Evolutionary conservation across 2,113 vertebrate genomes (phyloP).

Genomic region (Siniperca chuatsi): DNA sequence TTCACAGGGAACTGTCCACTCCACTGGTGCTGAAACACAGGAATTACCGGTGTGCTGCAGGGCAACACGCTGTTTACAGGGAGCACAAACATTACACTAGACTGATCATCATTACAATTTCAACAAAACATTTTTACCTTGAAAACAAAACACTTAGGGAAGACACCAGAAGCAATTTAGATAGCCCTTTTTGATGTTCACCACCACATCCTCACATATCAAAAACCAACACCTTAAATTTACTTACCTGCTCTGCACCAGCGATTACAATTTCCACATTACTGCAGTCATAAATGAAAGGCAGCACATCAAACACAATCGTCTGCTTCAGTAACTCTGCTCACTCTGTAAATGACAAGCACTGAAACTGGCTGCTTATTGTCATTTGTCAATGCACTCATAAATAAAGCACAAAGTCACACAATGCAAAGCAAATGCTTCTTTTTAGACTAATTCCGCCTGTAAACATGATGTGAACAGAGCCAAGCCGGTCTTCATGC

Average conservation of each 20-base stretch:
- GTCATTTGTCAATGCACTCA: slow-evolving; percentile 30
- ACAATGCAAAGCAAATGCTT: slow-evolving; percentile 37
- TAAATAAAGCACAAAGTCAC: slow-evolving; percentile 31
- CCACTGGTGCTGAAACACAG: slow-evolving; percentile 58
- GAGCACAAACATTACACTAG: slow-evolving; percentile 32
- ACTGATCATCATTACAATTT: slow-evolving; percentile 45
- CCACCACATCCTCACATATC: slow-evolving; percentile 28
- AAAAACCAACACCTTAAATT: slow-evolving; percentile 26
- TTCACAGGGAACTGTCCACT: slow-evolving; percentile 49
- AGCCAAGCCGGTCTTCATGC: slow-evolving; percentile 33
- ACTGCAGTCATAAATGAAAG: slow-evolving; percentile 45
- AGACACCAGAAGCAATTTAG: slow-evolving; percentile 36
- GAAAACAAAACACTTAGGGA: slow-evolving; percentile 59
- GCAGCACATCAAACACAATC: slow-evolving; percentile 50
- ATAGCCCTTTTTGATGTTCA: slow-evolving; percentile 24
- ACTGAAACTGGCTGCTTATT: slow-evolving; percentile 17
- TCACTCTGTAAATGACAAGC: slow-evolving; percentile 13
- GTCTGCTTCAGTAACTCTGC: slow-evolving; percentile 10
- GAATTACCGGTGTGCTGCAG: slow-evolving; percentile 44
- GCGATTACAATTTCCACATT: slow-evolving; percentile 39
- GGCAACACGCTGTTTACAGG: slow-evolving; percentile 28
- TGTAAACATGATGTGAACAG: slow-evolving; percentile 40
- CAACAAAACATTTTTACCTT: slow-evolving; percentile 39
- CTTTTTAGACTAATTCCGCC: slow-evolving; percentile 31
- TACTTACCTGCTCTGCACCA: slow-evolving; percentile 11